phyloP scores from a whole-genome alignment of 2,888 invertebrate genomes.

The Erpobdella octoculata region DNA sequence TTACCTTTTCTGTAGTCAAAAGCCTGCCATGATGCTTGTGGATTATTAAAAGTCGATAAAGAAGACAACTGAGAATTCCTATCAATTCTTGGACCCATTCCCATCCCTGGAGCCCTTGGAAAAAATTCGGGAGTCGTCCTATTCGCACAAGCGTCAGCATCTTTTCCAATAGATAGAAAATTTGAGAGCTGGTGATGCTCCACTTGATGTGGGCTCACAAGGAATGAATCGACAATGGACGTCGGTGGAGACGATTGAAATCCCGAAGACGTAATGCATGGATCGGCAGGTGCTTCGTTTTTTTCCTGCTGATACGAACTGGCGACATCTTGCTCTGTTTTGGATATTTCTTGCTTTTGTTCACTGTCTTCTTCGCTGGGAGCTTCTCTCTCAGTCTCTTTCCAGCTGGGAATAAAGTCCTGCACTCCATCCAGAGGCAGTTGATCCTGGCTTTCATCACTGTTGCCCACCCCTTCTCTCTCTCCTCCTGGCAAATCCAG shows the following conservation, averaged over 20 bases:
- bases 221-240: neutral
- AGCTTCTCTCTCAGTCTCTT: no score
- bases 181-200: neutral
- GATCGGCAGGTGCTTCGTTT: neutral
- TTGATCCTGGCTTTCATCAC: conserved; percentile 7
- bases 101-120: neutral
- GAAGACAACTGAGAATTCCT: neutral
- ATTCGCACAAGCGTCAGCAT: neutral
- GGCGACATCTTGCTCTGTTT: neutral
- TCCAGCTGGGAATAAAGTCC: neutral
- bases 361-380: neutral
- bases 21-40: neutral
- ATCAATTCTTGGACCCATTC: neutral
- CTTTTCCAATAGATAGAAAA: neutral
- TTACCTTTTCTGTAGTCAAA: conserved; percentile 1
- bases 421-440: neutral
- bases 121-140: neutral
- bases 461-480: neutral
- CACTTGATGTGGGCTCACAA: neutral
- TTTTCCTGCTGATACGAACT: neutral
- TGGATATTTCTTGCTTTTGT: neutral
- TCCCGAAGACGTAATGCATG: neutral
- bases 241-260: neutral
- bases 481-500: neutral
- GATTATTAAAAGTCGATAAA: neutral